These are phyloP conservation scores for Distichodus sexfasciatus DNA, from an alignment of 2,797 vertebrate genomes.

Conservation along the genomic window DNA sequence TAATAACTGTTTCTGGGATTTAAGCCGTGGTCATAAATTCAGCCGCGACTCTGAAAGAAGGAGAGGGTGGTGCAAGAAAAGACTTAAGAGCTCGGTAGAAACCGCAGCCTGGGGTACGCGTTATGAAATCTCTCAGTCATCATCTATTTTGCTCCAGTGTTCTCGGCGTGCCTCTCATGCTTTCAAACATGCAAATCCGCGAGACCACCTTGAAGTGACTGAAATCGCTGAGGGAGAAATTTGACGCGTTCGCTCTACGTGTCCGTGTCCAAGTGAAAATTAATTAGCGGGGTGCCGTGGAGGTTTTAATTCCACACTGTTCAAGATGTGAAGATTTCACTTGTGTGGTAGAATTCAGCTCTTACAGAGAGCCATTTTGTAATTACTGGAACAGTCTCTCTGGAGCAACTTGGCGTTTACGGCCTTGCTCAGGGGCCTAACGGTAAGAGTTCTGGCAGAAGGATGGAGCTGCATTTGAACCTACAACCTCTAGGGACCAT, in stretches of 20 bases:
- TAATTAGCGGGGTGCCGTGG: background rate
- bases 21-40: constrained; percentile 10
- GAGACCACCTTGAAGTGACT: background rate
- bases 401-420: no score
- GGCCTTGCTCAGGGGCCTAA: no score
- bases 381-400: no score
- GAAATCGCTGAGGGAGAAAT: background rate
- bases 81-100: background rate
- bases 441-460: no score
- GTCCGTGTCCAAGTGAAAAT: no score
- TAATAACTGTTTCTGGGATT: constrained; percentile 3
- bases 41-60: background rate
- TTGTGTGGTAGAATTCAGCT: no score
- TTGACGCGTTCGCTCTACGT: constrained; percentile 1
- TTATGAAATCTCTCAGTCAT: constrained; percentile 13
- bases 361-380: no score
- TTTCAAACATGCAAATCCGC: background rate
- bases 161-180: background rate
- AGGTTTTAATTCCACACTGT: no score
- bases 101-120: background rate
- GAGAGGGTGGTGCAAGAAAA: no score
- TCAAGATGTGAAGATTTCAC: no score
- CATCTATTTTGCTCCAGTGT: constrained; percentile 3
- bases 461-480: no score
- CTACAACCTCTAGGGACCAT: no score